These are phyloP conservation scores for Phrynocephalus forsythii DNA, from an alignment of 2,797 vertebrate species.

Conservation along the genomic window DNA sequence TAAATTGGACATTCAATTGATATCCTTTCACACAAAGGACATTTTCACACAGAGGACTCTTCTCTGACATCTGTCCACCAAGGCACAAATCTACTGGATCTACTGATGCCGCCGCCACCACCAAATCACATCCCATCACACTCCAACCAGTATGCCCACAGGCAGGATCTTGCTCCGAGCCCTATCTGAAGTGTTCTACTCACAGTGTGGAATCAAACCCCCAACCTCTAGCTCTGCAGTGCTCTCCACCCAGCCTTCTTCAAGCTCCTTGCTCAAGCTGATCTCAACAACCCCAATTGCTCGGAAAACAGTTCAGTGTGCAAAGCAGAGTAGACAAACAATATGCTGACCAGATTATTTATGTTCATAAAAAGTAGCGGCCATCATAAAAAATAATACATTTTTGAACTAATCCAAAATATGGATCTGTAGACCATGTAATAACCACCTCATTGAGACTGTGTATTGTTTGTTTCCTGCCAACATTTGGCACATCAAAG, in stretches of 20 bases:
- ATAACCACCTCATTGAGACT: background rate
- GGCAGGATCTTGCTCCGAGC: background rate
- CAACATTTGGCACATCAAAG: slow-evolving; percentile 4
- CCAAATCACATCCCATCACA: background rate
- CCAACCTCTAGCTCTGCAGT: too few relatives aligned
- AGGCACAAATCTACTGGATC: background rate
- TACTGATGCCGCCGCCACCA: background rate
- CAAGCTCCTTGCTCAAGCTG: too few relatives aligned
- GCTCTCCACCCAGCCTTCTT: too few relatives aligned
- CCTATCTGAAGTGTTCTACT: background rate
- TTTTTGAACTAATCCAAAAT: background rate
- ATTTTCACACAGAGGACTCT: background rate
- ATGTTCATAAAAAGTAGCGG: background rate
- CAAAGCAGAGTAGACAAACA: too few relatives aligned
- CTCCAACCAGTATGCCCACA: background rate
- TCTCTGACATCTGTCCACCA: background rate
- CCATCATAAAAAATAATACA: background rate
- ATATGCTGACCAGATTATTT: background rate
- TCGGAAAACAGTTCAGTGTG: too few relatives aligned
- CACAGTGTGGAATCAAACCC: too few relatives aligned
- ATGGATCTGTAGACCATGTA: background rate
- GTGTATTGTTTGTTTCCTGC: background rate
- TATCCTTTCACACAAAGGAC: background rate
- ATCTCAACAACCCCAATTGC: too few relatives aligned
- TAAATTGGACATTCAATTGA: background rate